These are phyloP conservation scores for Percina caprodes DNA, from an alignment of 2,113 vertebrate species.

Conservation along the genomic window DNA sequence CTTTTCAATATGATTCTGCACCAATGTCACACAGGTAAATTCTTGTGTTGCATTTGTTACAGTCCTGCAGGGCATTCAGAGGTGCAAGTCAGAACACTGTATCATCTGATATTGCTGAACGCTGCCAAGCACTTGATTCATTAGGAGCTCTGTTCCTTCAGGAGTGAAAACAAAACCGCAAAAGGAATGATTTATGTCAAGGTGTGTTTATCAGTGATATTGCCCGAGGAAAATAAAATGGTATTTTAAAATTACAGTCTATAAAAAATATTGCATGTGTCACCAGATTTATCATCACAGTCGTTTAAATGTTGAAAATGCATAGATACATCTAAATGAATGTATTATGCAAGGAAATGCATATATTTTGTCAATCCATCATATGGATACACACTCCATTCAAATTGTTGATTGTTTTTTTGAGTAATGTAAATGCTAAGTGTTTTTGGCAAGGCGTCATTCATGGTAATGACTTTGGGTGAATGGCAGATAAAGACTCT, in stretches of 20 bases:
- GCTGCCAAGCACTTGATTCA: slow-evolving; percentile 57
- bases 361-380: slow-evolving; percentile 23
- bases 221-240: slow-evolving; percentile 29
- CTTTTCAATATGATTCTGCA: slow-evolving; percentile 8
- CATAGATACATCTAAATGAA: not conserved
- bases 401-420: slow-evolving; percentile 48
- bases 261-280: not conserved
- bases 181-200: slow-evolving; percentile 49
- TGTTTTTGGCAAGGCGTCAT: slow-evolving; percentile 66
- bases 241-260: slow-evolving; percentile 22
- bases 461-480: slow-evolving; percentile 56
- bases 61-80: slow-evolving; percentile 32
- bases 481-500: slow-evolving; percentile 74
- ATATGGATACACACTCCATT: slow-evolving; percentile 28
- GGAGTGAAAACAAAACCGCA: slow-evolving; percentile 33
- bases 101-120: slow-evolving; percentile 29
- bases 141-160: slow-evolving; percentile 8
- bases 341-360: not conserved
- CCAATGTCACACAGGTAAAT: slow-evolving; percentile 23
- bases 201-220: slow-evolving; percentile 31
- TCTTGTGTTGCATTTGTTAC: slow-evolving; percentile 21
- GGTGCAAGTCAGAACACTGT: slow-evolving; percentile 54
- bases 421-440: slow-evolving; percentile 68
- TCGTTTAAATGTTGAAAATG: slow-evolving; percentile 16
- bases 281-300: slow-evolving; percentile 35